phyloP scores from a whole-genome alignment of 2,113 vertebrate species.

The Petrocephalus microphthalmus region DNA sequence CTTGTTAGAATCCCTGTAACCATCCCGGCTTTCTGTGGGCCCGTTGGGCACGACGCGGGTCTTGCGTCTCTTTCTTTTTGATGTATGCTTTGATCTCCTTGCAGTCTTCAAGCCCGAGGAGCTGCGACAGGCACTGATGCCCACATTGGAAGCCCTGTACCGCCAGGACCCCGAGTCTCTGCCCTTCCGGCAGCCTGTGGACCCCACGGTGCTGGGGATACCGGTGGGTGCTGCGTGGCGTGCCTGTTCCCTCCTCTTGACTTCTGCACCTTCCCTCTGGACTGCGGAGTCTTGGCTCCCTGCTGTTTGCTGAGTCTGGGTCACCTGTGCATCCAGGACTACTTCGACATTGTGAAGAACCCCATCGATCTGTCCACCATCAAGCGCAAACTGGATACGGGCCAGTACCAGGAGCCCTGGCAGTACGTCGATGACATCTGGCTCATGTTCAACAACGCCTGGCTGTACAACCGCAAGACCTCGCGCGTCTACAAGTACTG shows the following conservation, averaged over 20 bases:
- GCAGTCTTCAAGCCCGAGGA: slow-evolving; percentile 97
- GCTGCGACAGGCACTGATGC: slow-evolving; percentile 93
- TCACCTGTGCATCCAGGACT: slow-evolving; percentile 65
- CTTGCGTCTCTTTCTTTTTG: not conserved
- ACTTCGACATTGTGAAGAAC: slow-evolving; percentile 96
- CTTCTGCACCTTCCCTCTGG: not conserved
- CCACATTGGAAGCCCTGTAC: slow-evolving; percentile 91
- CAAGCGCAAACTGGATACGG: slow-evolving; percentile 93
- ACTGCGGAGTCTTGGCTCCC: not conserved
- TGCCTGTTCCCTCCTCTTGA: not conserved
- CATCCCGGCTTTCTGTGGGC: not conserved
- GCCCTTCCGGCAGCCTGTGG: slow-evolving; percentile 93
- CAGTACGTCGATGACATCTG: slow-evolving; percentile 97
- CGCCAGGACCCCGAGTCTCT: slow-evolving; percentile 94
- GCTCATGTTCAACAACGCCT: slow-evolving; percentile 98
- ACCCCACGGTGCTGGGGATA: slow-evolving; percentile 89
- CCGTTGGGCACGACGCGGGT: not conserved
- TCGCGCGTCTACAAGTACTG: slow-evolving; percentile 98
- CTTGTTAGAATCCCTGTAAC: not conserved
- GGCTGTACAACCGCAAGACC: slow-evolving; percentile 98
- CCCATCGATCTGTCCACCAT: slow-evolving; percentile 97
- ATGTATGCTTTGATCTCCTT: not conserved
- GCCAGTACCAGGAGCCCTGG: slow-evolving; percentile 97
- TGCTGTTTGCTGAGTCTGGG: not conserved
- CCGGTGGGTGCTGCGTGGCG: slow-evolving; percentile 67